Evolutionary conservation across 35 echinoderm and acorn worm species (phyloP).

Genomic region (Apostichopus parvimensis): DNA sequence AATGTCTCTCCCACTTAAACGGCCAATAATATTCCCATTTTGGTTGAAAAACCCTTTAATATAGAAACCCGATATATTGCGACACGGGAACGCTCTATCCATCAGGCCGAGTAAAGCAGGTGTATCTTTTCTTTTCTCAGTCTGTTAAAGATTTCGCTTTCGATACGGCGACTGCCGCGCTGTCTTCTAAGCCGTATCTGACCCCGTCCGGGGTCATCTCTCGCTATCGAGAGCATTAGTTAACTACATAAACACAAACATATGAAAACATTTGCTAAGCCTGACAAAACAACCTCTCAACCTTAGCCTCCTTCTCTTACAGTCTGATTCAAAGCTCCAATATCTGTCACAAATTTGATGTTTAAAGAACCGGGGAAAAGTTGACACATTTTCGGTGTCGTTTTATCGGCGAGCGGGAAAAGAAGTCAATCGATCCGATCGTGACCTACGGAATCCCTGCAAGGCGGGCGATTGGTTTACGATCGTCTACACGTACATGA

Average conservation of each 20-base stretch:
- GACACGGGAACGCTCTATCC: background rate
- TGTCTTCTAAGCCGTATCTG: background rate
- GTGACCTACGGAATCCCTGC: background rate
- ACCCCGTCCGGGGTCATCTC: conserved; percentile 18
- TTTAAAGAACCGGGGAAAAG: conserved; percentile 39
- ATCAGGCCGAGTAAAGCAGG: background rate
- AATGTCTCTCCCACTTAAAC: background rate
- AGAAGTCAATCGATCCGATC: background rate
- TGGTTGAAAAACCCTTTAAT: conserved; percentile 6
- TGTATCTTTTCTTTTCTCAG: conserved; percentile 26
- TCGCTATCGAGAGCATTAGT: conserved; percentile 41
- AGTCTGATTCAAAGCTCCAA: conserved; percentile 20
- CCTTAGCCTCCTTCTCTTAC: conserved; percentile 31
- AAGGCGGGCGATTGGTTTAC: background rate
- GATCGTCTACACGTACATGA: background rate
- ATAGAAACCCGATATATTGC: background rate
- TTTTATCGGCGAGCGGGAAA: background rate
- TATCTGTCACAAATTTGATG: conserved; percentile 55
- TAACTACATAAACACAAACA: conserved; percentile 59
- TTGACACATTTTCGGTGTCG: conserved; percentile 41
- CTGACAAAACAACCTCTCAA: conserved; percentile 59
- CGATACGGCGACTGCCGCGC: background rate
- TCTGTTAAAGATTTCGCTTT: conserved; percentile 28
- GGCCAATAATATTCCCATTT: conserved; percentile 12
- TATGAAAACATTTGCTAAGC: conserved; percentile 53